Conservation (phyloP, 1,140 invertebrate genomes). For the Agrypnia vestita region DNA sequence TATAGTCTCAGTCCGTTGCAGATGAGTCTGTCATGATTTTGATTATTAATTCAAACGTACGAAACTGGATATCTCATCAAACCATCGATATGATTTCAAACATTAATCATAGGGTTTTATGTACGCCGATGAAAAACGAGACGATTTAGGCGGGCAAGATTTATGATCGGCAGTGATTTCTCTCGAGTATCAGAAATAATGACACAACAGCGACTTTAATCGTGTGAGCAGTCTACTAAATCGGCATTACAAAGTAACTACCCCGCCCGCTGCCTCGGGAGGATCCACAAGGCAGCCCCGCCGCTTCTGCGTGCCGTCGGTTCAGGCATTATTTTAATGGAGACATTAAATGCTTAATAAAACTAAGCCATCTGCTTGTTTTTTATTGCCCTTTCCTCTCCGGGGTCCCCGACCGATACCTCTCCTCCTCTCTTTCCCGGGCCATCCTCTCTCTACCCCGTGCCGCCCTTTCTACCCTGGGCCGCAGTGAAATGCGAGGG, state of each 20-base stretch:
- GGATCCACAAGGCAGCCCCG: conserved; percentile 11
- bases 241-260: conserved; percentile 33
- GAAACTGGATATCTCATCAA: no score
- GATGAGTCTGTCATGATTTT: no score
- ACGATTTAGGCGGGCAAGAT: neutral
- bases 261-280: neutral
- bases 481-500: conserved; percentile 8
- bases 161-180: conserved; percentile 18
- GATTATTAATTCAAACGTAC: no score
- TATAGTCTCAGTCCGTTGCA: no score
- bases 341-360: conserved; percentile 59
- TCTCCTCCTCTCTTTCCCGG: conserved; percentile 5
- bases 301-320: conserved; percentile 34
- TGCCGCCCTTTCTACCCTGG: conserved; percentile 6
- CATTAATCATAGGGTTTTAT: no score
- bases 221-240: conserved; percentile 30
- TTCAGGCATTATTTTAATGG: conserved; percentile 56
- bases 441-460: conserved; percentile 7
- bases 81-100: no score
- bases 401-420: conserved; percentile 12
- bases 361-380: conserved; percentile 53
- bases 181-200: conserved; percentile 27
- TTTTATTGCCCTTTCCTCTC: conserved; percentile 44
- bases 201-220: conserved; percentile 38
- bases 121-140: neutral